These are phyloP conservation scores for Cynopterus sphinx DNA, from an alignment of 2,797 vertebrate genomes.

Conservation along the genomic window DNA sequence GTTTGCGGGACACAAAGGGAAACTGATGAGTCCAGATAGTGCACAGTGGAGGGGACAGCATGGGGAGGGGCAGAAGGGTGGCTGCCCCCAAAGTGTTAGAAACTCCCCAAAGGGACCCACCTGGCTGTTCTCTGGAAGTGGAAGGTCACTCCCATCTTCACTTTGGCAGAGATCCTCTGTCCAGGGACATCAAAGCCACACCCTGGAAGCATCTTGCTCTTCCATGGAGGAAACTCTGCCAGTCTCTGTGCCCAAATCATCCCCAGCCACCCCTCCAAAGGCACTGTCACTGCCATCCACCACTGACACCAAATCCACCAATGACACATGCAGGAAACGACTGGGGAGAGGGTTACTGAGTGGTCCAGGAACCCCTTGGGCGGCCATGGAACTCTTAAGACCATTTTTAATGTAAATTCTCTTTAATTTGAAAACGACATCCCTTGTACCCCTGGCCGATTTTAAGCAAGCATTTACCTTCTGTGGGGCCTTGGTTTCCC, in stretches of 20 bases:
- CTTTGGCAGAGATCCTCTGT: neutral
- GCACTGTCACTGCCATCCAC: neutral
- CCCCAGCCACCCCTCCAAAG: neutral
- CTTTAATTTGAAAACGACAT: neutral
- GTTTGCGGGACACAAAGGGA: neutral
- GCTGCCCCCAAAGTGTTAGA: neutral
- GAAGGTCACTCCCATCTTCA: neutral
- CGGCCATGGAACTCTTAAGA: neutral
- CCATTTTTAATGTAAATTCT: neutral
- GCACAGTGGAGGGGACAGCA: rapidly evolving
- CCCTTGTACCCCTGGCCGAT: too few species aligned
- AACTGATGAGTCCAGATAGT: neutral
- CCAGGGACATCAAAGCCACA: neutral
- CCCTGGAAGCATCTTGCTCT: neutral
- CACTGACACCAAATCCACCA: neutral
- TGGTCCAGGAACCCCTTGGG: neutral
- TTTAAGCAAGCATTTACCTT: neutral
- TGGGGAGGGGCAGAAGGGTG: neutral
- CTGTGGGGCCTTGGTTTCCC: neutral
- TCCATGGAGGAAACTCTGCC: neutral
- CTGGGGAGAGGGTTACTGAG: rapidly evolving
- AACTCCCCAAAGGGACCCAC: neutral
- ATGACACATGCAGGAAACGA: rapidly evolving
- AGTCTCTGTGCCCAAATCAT: neutral
- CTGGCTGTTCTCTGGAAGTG: neutral